phyloP scores from a whole-genome alignment of 2,797 vertebrate genomes.

The Masticophis lateralis region DNA sequence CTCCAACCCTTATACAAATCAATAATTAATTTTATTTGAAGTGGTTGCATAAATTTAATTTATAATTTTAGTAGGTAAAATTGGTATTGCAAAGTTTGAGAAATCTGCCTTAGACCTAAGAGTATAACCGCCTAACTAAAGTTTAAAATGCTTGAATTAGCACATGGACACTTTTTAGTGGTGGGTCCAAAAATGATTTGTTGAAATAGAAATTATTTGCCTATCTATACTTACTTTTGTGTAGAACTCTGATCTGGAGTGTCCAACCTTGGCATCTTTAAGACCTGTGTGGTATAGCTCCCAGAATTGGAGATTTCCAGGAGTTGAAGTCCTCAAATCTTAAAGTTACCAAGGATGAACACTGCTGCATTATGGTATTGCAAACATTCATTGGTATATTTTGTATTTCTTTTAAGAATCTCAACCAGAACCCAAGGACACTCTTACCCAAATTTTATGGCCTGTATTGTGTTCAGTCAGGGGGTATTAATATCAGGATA shows the following conservation, averaged over 20 bases:
- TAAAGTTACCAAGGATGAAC: background rate
- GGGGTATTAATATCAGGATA: conserved; percentile 85
- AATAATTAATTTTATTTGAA: background rate
- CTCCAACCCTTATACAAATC: background rate
- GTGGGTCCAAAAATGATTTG: background rate
- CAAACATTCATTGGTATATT: background rate
- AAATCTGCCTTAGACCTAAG: background rate
- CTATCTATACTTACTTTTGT: background rate
- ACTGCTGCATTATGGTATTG: background rate
- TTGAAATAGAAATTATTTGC: background rate
- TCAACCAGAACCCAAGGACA: conserved; percentile 96
- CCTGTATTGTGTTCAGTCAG: conserved; percentile 90
- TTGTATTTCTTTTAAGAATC: conserved; percentile 77
- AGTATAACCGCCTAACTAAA: background rate
- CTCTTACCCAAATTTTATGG: conserved; percentile 97
- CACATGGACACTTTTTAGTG: background rate
- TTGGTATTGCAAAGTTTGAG: background rate
- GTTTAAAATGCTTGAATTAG: background rate
- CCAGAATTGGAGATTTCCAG: background rate
- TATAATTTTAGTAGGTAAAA: background rate
- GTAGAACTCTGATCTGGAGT: conserved; percentile 9
- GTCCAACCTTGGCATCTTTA: background rate
- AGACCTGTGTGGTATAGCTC: background rate
- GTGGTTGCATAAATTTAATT: background rate
- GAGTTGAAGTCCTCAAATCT: background rate